Evolutionary conservation across 2,888 invertebrate genomes (phyloP), one percentile per base, ranked within the genome.

Genomic region (Trichogramma dendrolimi): DNA sequence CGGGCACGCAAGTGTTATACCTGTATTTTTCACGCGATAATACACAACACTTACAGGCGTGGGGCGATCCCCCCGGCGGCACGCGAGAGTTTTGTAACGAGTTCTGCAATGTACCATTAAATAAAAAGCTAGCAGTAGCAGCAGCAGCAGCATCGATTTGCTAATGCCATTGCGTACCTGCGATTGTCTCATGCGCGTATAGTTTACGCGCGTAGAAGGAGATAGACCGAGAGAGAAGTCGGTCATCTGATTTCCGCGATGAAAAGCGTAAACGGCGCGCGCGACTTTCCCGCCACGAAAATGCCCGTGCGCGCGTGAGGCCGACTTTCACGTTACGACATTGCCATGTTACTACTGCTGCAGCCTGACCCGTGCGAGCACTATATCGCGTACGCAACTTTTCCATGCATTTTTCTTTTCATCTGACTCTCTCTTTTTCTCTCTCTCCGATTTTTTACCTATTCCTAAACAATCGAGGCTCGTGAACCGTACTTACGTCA

Each of bases 351-450:
- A 6, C 46, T 47, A 41, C 38, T 14, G 7, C 40, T 47, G 38
- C 4, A 11, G 40, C 55, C 61, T 59, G 59, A 51, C 57, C 27
- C 58, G 57, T 52, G 62, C 56, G 57, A 68, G 65, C 69, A 67
- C 69, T 70, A 69, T 69, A 55, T 67, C 49, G 38, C 44, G 14
- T 4, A 6, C 11, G 41, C 27, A 38, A 62, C 58, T 62, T 62
- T 63, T 49, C 46, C 8, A 46, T 3, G n/a, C n/a, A 10, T 10
- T 46, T 46, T n/a, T 46, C n/a, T 46, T n/a, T 46, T 46, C n/a
- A 8, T 46, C 46, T 46, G 10, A 10, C 46, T 46, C 46, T 46
- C 46, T 46, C 46, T 46, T n/a, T 46, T n/a, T 46, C 46, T 46
- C 46, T 46, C 46, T 46, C n/a, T 46, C 2, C n/a, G 10, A 10